Base-by-base conservation (phyloP, 1,140 invertebrate species). In the Glossosoma conforme region DNA sequence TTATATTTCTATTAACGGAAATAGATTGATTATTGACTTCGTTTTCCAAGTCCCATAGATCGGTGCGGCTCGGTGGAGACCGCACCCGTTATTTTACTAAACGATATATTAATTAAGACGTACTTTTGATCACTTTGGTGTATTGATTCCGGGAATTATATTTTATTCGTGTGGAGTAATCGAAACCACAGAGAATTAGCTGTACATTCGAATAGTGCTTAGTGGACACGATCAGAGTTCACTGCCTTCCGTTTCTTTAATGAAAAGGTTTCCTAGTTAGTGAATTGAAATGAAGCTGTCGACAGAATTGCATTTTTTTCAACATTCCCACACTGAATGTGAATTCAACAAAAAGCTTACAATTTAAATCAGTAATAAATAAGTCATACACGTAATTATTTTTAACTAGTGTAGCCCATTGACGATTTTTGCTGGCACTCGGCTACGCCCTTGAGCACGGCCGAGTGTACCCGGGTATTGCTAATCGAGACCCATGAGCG, bases 321-420 rank as follows among this genome's bases (percentile, higher is more conserved):
- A 18, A 50, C 47, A 50, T 50, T 50, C 47, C 47, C 37, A 37
- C 38, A 47, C 21, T 6, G 32, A 47, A 38, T 13, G 6, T n/a
- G n/a, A n/a, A n/a, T n/a, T n/a, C n/a, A n/a, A n/a, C n/a, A n/a
- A n/a, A n/a, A n/a, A n/a, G n/a, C n/a, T n/a, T n/a, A n/a, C n/a
- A n/a, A n/a, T n/a, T n/a, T n/a, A n/a, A n/a, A n/a, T n/a, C n/a
- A n/a, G n/a, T n/a, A n/a, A n/a, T n/a, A n/a, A n/a, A n/a, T n/a
- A n/a, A n/a, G n/a, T n/a, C n/a, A n/a, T n/a, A n/a, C n/a, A n/a
- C n/a, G n/a, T n/a, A 8, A 28, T 50, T 33, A 50, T 42, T 21
- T 50, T 32, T 33, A 43, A 50, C 40, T 25, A 57, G 42, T 51
- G 42, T 20, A 41, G 51, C 44, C 43, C 51, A 56, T 56, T 47